Percentiles rank a stretch among this genome's conserved stretches.
Evolutionary conservation across 1,140 invertebrate species (phyloP).

Genomic region (Hylyphantes graminicola): DNA sequence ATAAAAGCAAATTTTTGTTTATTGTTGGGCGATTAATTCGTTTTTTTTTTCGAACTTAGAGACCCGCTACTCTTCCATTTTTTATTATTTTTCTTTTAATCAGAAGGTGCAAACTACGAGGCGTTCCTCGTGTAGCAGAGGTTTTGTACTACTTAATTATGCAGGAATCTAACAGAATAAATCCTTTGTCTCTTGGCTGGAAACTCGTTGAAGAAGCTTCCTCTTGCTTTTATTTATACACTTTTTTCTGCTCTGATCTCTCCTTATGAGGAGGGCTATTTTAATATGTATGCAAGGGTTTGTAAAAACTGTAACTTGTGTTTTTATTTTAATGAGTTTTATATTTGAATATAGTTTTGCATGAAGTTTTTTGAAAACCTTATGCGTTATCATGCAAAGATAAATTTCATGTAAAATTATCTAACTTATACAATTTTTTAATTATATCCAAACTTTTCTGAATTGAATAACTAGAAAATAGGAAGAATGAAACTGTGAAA

Average conservation of each 20-base stretch:
- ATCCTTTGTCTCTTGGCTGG: constrained; percentile 41
- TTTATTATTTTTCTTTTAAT: constrained; percentile 37
- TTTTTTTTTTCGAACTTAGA: constrained; percentile 36
- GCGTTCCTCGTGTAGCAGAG: constrained; percentile 41
- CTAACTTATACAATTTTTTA: no score
- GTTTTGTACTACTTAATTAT: constrained; percentile 61
- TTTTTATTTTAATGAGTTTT: no score
- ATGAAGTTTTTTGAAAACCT: no score
- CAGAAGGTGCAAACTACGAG: constrained; percentile 3
- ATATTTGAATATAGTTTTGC: no score
- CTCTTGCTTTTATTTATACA: constrained; percentile 15
- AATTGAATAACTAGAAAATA: no score
- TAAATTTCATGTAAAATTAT: no score
- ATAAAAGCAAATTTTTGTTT: constrained; percentile 61
- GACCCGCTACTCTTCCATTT: background rate
- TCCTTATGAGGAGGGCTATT: constrained; percentile 30
- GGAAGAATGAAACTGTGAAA: no score
- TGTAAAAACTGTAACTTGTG: no score
- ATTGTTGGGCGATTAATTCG: constrained; percentile 54
- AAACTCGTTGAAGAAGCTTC: constrained; percentile 42
- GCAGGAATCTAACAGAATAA: constrained; percentile 60
- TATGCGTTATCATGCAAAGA: no score
- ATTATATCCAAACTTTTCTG: no score
- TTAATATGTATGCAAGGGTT: constrained; percentile 33
- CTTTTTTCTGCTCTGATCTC: background rate